phyloP scores from a whole-genome alignment of 2,888 invertebrate species.

The Globia sparganii region DNA sequence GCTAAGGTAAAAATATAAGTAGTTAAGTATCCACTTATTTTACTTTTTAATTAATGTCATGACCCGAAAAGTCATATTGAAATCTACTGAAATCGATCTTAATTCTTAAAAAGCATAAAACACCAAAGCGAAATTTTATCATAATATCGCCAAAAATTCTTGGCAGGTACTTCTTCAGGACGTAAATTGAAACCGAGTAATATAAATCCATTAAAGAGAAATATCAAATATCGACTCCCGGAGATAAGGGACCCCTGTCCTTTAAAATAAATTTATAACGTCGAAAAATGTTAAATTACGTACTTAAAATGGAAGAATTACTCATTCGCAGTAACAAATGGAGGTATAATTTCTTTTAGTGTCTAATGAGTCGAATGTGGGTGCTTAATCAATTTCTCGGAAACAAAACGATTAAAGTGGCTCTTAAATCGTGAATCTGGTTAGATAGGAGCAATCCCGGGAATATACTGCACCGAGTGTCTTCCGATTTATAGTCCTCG shows the following conservation, averaged over 20 bases:
- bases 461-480: slow-evolving; percentile 80
- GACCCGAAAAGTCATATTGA: slow-evolving; percentile 24
- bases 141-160: slow-evolving; percentile 66
- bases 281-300: slow-evolving; percentile 70
- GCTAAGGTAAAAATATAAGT: background rate
- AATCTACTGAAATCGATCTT: slow-evolving; percentile 42
- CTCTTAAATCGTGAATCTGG: slow-evolving; percentile 84
- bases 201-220: slow-evolving; percentile 82
- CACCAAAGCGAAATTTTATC: slow-evolving; percentile 57
- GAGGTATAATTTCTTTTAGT: slow-evolving; percentile 65
- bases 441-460: slow-evolving; percentile 84
- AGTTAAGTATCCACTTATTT: background rate
- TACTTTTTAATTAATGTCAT: slow-evolving; percentile 24
- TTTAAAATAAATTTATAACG: slow-evolving; percentile 77
- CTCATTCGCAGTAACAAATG: slow-evolving; percentile 67
- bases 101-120: slow-evolving; percentile 47
- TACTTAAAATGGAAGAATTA: slow-evolving; percentile 66
- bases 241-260: slow-evolving; percentile 75
- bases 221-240: slow-evolving; percentile 78
- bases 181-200: slow-evolving; percentile 82
- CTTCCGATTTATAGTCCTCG: slow-evolving; percentile 82
- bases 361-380: slow-evolving; percentile 72
- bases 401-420: slow-evolving; percentile 83
- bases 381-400: slow-evolving; percentile 81
- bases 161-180: slow-evolving; percentile 74